Conservation (phyloP, 1,140 invertebrate genomes). For the Popillia japonica region DNA sequence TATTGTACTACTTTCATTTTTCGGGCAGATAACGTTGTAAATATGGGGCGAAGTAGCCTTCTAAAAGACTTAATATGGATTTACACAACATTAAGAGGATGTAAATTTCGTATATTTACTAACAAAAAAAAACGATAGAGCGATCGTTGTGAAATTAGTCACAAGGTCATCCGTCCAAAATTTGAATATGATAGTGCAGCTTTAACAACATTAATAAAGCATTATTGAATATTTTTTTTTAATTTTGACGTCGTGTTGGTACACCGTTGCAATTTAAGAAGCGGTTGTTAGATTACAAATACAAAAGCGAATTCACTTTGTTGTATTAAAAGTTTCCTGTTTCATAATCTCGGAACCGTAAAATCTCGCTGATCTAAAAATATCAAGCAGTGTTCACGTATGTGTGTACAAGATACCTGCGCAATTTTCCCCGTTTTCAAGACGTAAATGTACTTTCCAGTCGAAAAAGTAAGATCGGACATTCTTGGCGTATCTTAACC, state of each 20-base stretch:
- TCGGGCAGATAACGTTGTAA: neutral
- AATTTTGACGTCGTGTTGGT: neutral
- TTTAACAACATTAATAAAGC: neutral
- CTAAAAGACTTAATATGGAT: neutral
- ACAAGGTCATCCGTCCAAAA: conserved; percentile 10
- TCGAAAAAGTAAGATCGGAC: neutral
- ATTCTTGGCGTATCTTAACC: neutral
- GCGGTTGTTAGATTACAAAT: neutral
- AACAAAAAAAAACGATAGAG: neutral
- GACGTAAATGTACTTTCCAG: neutral
- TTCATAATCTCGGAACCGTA: conserved; percentile 31
- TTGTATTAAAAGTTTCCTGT: conserved; percentile 13
- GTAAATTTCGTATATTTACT: neutral
- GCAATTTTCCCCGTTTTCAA: neutral
- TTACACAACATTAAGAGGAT: neutral
- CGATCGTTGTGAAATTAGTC: neutral
- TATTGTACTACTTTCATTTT: neutral
- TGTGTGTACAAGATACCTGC: conserved; percentile 8
- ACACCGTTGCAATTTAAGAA: neutral
- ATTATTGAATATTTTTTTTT: neutral
- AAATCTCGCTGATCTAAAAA: conserved; percentile 28
- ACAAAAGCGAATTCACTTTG: conserved; percentile 11
- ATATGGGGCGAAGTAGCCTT: neutral
- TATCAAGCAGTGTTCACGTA: neutral
- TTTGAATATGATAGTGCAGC: neutral